These are phyloP conservation scores for Chloropsis hardwickii DNA, from an alignment of 2,113 vertebrate species.

Conservation along the genomic window DNA sequence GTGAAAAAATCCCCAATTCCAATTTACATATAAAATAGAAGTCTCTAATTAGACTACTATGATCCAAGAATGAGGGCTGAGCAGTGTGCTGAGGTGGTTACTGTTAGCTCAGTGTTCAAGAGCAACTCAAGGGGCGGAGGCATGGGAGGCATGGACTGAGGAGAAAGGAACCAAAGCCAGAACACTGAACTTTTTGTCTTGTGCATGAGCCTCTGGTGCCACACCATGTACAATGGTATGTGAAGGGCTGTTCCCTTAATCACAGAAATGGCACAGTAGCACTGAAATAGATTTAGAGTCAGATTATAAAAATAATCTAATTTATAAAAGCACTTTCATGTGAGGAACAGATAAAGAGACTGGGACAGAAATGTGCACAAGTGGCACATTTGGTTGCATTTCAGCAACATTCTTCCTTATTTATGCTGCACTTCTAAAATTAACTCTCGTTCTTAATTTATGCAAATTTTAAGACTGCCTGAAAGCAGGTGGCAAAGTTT, in stretches of 20 bases:
- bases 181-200: neutral
- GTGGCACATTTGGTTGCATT: neutral
- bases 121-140: neutral
- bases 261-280: neutral
- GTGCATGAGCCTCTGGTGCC: neutral
- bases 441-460: neutral
- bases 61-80: neutral
- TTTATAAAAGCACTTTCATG: neutral
- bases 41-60: neutral
- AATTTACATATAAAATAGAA: neutral
- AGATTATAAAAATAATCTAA: neutral
- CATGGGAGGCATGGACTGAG: rapidly evolving
- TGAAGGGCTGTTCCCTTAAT: neutral
- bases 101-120: neutral
- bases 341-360: neutral
- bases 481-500: neutral
- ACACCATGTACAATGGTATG: neutral
- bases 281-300: neutral
- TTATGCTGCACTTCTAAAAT: neutral
- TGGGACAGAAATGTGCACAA: neutral
- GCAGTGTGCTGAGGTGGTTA: neutral
- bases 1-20: neutral
- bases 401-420: neutral
- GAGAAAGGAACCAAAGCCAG: neutral
- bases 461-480: neutral